These are phyloP conservation scores for Novumbra hubbsi DNA, from an alignment of 2,797 vertebrate species.

Conservation along the genomic window DNA sequence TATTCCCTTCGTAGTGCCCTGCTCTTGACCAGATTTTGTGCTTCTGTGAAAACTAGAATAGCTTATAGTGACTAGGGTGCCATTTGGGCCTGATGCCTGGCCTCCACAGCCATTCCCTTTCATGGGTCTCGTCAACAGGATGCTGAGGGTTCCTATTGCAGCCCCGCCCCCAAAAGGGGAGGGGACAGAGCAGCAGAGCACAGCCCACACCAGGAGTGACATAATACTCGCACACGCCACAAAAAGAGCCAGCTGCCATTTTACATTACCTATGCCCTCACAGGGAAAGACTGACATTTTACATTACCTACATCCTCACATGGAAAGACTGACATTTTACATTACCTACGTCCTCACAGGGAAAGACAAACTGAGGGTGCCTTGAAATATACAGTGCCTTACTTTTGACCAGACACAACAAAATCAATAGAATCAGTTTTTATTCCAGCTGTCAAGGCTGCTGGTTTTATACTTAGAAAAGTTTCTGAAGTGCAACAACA, in stretches of 20 bases:
- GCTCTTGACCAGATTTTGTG: background rate
- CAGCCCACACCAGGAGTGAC: constrained; percentile 5
- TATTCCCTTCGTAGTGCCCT: background rate
- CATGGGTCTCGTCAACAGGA: constrained; percentile 41
- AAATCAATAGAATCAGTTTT: no score
- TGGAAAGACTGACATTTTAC: constrained; percentile 30
- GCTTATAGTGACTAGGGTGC: background rate
- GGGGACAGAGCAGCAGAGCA: constrained; percentile 13
- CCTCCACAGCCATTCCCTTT: constrained; percentile 16
- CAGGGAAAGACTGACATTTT: constrained; percentile 21
- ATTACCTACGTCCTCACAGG: background rate
- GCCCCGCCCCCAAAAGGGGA: background rate
- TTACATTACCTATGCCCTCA: background rate
- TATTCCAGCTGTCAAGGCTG: no score
- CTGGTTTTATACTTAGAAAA: no score
- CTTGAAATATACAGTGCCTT: no score
- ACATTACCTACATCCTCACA: background rate
- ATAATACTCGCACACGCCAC: constrained; percentile 10
- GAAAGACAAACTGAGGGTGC: no score
- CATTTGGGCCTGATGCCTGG: no score
- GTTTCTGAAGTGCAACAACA: no score
- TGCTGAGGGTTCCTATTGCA: constrained; percentile 50
- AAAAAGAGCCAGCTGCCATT: constrained; percentile 22
- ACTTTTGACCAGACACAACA: no score
- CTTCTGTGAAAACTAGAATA: no score